Evolutionary conservation across 2,888 invertebrate genomes (phyloP).

Genomic region (Drosophila mulleri): DNA sequence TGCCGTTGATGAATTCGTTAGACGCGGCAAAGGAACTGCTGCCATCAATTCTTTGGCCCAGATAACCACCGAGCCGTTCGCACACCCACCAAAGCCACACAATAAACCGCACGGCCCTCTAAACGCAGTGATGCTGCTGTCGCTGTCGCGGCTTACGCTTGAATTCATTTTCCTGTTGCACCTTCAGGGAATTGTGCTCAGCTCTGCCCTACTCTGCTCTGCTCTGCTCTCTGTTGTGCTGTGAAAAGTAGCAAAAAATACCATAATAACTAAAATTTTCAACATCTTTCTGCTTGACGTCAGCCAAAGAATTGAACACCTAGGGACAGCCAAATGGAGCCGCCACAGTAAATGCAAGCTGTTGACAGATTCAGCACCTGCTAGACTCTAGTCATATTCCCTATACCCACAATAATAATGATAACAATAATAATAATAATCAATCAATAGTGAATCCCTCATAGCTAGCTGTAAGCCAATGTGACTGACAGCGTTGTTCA

Average conservation of each 20-base stretch:
- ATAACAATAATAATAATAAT: not conserved
- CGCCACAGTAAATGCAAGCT: not conserved
- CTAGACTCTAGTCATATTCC: slow-evolving; percentile 4
- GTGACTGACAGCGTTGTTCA: not conserved
- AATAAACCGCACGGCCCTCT: slow-evolving; percentile 10
- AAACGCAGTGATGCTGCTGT: not conserved
- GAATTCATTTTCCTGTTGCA: slow-evolving; percentile 55
- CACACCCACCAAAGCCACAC: slow-evolving; percentile 2
- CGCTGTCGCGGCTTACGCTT: slow-evolving; percentile 30
- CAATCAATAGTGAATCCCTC: slow-evolving; percentile 3
- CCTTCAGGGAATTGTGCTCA: slow-evolving; percentile 58
- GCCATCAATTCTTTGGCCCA: slow-evolving; percentile 31
- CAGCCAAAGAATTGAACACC: slow-evolving; percentile 2
- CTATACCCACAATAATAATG: not conserved
- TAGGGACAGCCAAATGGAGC: slow-evolving; percentile 14
- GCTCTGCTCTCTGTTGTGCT: not conserved
- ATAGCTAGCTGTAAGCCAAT: not conserved
- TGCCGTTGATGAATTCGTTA: slow-evolving; percentile 67
- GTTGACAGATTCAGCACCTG: not conserved
- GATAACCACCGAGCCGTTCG: slow-evolving; percentile 16
- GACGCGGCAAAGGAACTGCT: slow-evolving; percentile 34
- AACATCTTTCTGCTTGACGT: slow-evolving; percentile 19
- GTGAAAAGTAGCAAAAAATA: slow-evolving; percentile 43
- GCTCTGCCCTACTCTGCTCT: not conserved
- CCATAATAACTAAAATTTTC: slow-evolving; percentile 43